phyloP scores from a whole-genome alignment of 2,888 invertebrate species.

The Dascillus cervinus region DNA sequence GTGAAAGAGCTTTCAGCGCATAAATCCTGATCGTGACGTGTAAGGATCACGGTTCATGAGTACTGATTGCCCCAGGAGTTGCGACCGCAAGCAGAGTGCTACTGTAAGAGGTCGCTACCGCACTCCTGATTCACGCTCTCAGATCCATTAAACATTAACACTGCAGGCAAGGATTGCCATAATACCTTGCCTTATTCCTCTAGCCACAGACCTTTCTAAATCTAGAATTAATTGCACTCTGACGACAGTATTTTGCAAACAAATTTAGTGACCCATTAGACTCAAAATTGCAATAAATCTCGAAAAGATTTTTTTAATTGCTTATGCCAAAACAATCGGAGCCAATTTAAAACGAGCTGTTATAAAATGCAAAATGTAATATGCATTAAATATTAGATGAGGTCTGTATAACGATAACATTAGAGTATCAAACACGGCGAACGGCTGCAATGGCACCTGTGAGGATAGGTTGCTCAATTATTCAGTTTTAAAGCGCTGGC shows the following conservation, averaged over 20 bases:
- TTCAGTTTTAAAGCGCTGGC: slow-evolving; percentile 39
- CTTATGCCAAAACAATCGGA: slow-evolving; percentile 13
- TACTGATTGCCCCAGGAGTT: slow-evolving; percentile 16
- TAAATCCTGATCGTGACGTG: slow-evolving; percentile 17
- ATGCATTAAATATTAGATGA: slow-evolving; percentile 30
- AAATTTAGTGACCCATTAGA: no score
- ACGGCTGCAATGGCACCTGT: slow-evolving; percentile 35
- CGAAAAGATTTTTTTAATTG: no score
- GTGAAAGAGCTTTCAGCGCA: slow-evolving; percentile 15
- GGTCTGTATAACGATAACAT: slow-evolving; percentile 23
- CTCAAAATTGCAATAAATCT: no score
- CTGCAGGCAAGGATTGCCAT: slow-evolving; percentile 38
- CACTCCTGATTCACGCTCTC: slow-evolving; percentile 37
- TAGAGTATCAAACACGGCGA: slow-evolving; percentile 23
- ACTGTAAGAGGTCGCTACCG: slow-evolving; percentile 32
- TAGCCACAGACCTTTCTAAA: slow-evolving; percentile 17
- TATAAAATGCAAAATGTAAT: slow-evolving; percentile 25
- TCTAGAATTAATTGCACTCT: slow-evolving; percentile 13
- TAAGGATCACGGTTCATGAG: slow-evolving; percentile 17
- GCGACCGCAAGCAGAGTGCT: slow-evolving; percentile 38
- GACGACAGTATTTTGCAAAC: no score
- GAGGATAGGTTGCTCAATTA: slow-evolving; percentile 40
- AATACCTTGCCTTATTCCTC: slow-evolving; percentile 14
- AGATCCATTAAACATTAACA: slow-evolving; percentile 42
- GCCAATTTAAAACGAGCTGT: slow-evolving; percentile 16